Evolutionary conservation across 2,888 invertebrate species (phyloP), one percentile per base, ranked within the genome.

Genomic region (Cordilura impudica): DNA sequence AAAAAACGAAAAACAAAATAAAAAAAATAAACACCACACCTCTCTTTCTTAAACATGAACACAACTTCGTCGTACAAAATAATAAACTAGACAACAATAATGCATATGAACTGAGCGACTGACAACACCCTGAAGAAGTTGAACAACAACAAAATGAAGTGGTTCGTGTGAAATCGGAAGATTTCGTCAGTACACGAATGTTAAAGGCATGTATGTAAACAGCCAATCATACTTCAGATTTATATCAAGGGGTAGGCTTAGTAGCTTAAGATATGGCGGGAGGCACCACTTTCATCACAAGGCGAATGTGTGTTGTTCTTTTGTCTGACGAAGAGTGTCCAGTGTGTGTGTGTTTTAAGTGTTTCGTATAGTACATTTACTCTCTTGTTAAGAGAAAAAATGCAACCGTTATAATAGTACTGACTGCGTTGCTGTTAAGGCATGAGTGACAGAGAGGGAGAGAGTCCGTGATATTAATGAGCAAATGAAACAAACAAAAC

Each of bases 181-280:
- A 63, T 8, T 75, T 79, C 79, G 71, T 75, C 7, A 7, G 3
- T 12, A 49, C 49, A 67, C 79, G 79, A 79, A 18, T 31, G 51
- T 29, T 35, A 49, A 66, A 26, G 51, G 66, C 75, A 79, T 79
- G 66, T 60, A 58, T 61, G n/a, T 26, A 45, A 67, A 56, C 71
- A 79, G 71, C 79, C 79, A 79, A 79, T 79, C 79, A 79, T 18
- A 60, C 54, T 63, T 63, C 43, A 70, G 75, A 70, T 76, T 69
- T 56, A 65, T 66, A 61, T 71, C 67, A 75, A 75, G 79, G 79
- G 79, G 79, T 75, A 79, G 79, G 79, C 79, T 75, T 75, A 72
- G 56, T 35, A 31, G 75, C 75, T 67, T 79, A 72, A 79, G 79
- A 79, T 79, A 79, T 79, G 79, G 79, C 79, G 79, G 79, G 79